Evolutionary conservation across 2,888 invertebrate genomes (phyloP), one percentile per base, ranked within the genome.

Genomic region (Agapostemon virescens): DNA sequence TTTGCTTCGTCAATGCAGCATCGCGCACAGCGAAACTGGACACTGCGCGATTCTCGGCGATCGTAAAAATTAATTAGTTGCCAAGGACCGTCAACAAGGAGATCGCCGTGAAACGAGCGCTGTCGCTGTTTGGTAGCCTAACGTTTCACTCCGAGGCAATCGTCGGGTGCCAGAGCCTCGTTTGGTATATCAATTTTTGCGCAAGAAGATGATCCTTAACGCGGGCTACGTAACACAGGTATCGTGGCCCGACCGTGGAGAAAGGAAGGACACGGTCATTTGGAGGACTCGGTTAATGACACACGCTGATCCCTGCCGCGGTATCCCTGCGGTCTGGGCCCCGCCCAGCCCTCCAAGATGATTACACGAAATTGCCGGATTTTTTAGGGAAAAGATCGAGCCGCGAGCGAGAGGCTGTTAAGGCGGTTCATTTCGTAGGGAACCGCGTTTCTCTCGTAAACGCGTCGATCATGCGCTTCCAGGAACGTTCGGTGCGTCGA

Each of bases 281-380:
- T 58, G 74, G 70, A 76, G 71, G 86, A 86, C 82, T 89, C 84
- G 84, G 83, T 84, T 90, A 89, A 90, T 90, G 88, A 87, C 88
- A 88, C 86, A 87, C 81, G 63, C 66, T 49, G 81, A 33, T 36
- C 81, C 81, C 83, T 85, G 82, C 83, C 86, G 81, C 74, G 82
- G 83, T 89, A 88, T 88, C 84, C 81, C 79, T 85, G 86, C 85
- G 80, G 87, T 85, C 82, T 69, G 84, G 4, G 75, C 85, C 88
- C 89, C 90, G 90, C 90, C 90, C 86, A 83, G 76, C 85, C 85
- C 86, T 82, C 86, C 78, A 81, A 80, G 86, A 88, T 86, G 89
- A 90, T 90, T 89, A 87, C 87, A 88, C 85, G 86, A 89, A 90
- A 90, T 89, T 90, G 88, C 86, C 85, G 70, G 83, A 83, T 88